phyloP scores from a whole-genome alignment of 2,888 invertebrate species.

The Neuroscelio doddi region DNA sequence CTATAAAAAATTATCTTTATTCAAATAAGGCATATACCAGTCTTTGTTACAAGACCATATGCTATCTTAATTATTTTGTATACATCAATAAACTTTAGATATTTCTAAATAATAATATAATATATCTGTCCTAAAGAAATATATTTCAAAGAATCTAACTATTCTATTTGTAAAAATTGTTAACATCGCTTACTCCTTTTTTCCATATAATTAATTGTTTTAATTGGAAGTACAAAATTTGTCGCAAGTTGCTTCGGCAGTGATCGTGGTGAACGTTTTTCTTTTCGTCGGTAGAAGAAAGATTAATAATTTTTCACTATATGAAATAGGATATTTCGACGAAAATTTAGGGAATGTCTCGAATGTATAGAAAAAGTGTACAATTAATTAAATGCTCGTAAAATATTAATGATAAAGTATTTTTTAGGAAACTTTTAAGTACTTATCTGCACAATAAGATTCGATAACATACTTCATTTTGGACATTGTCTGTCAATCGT shows the following conservation, averaged over 20 bases:
- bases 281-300: background rate
- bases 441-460: constrained; percentile 19
- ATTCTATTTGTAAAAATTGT: background rate
- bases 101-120: constrained; percentile 26
- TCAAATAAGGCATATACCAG: constrained; percentile 36
- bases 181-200: background rate
- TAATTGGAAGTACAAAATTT: constrained; percentile 8
- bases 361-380: constrained; percentile 9
- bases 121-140: background rate
- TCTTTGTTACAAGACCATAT: constrained; percentile 27
- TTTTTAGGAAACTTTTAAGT: constrained; percentile 23
- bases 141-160: background rate
- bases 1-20: constrained; percentile 38
- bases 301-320: constrained; percentile 2
- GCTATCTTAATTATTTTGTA: constrained; percentile 14
- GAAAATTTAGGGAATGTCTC: constrained; percentile 28
- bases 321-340: constrained; percentile 14
- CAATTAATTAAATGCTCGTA: background rate
- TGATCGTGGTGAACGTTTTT: too few relatives aligned
- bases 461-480: constrained; percentile 8
- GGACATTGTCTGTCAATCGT: background rate
- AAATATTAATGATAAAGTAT: constrained; percentile 12
- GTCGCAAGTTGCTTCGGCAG: too few relatives aligned
- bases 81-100: constrained; percentile 14
- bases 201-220: background rate